phyloP scores from a whole-genome alignment of 2,113 vertebrate genomes.

The Smithornis capensis region DNA sequence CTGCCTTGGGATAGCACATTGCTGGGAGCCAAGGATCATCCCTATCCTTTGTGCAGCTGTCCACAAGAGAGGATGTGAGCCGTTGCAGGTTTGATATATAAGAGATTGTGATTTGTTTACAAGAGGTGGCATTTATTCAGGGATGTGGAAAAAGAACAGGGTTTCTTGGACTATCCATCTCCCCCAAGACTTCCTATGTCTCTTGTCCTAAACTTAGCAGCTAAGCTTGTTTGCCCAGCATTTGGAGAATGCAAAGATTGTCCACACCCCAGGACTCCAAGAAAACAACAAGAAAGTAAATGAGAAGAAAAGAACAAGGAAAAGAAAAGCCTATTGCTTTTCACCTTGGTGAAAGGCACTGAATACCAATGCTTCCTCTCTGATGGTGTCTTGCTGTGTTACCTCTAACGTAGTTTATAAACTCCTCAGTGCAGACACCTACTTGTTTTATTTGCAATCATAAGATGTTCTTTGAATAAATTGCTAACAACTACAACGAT shows the following conservation, averaged over 20 bases:
- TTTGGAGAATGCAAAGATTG: neutral
- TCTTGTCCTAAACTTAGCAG: neutral
- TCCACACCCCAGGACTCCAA: neutral
- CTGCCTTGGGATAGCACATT: neutral
- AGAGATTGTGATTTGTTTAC: neutral
- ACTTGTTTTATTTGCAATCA: conserved; percentile 35
- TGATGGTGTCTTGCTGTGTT: conserved; percentile 25
- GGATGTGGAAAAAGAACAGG: neutral
- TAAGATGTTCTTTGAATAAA: conserved; percentile 50
- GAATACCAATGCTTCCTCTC: neutral
- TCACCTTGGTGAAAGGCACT: neutral
- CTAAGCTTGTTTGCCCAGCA: neutral
- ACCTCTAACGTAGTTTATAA: neutral
- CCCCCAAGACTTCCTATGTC: neutral
- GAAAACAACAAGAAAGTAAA: neutral
- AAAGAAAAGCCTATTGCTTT: neutral
- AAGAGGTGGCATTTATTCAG: neutral
- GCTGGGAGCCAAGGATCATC: neutral
- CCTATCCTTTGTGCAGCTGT: neutral
- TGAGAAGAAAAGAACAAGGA: neutral
- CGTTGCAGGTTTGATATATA: neutral
- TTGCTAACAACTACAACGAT: neutral
- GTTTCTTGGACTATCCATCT: neutral
- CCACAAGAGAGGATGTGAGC: neutral
- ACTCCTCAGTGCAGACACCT: conserved; percentile 7